Percentiles rank a stretch among this genome's conserved stretches.
phyloP scores from a whole-genome alignment of 2,888 invertebrate species.

The Coelopa pilipes region DNA sequence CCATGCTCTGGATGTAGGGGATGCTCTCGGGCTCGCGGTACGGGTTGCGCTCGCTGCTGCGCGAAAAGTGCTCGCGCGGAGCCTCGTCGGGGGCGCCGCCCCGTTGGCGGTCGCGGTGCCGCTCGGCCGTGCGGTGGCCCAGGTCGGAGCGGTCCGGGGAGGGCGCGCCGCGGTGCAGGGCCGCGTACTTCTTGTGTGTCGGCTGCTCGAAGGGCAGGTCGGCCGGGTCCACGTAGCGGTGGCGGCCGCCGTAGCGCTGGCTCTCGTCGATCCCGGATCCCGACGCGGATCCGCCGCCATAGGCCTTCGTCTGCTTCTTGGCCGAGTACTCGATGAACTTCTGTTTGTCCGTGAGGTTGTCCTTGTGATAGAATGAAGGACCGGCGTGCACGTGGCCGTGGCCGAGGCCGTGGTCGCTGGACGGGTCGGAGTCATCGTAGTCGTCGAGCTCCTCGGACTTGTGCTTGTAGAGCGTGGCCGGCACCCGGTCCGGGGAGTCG shows the following conservation, averaged over 20 bases:
- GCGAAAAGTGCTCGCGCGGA: conserved; percentile 52
- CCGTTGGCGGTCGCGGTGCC: conserved; percentile 43
- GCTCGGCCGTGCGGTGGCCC: conserved; percentile 45
- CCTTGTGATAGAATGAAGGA: conserved; percentile 57
- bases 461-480: conserved; percentile 41
- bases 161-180: conserved; percentile 51
- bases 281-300: conserved; percentile 57
- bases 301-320: conserved; percentile 57
- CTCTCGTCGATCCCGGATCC: conserved; percentile 60
- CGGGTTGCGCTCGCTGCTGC: conserved; percentile 62
- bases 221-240: conserved; percentile 63
- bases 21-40: conserved; percentile 66
- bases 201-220: conserved; percentile 60
- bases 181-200: conserved; percentile 56
- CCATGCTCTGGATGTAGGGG: conserved; percentile 67
- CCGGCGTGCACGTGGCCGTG: conserved; percentile 28
- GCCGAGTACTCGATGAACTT: conserved; percentile 64
- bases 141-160: conserved; percentile 48
- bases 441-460: conserved; percentile 49
- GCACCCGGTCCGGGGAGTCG: conserved; percentile 45
- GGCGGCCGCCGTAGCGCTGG: conserved; percentile 61
- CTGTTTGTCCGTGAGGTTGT: conserved; percentile 66
- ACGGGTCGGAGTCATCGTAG: conserved; percentile 59
- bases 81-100: conserved; percentile 40
- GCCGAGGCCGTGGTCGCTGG: conserved; percentile 45